phyloP scores from a whole-genome alignment of 2,797 vertebrate species.

The Ptychadena robeensis region DNA sequence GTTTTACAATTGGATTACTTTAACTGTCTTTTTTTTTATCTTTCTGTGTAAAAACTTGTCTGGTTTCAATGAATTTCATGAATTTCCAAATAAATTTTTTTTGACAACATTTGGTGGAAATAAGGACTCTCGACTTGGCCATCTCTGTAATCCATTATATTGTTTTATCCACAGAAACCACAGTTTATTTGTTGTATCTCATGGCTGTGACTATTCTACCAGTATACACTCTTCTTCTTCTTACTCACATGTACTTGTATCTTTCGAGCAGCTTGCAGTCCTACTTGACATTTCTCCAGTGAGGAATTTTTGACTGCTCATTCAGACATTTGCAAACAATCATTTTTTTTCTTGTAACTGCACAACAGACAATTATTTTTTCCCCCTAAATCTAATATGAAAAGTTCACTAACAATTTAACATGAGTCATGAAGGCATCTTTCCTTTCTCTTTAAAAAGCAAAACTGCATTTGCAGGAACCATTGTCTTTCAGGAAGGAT shows the following conservation, averaged over 20 bases:
- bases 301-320: conserved; percentile 19
- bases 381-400: conserved; percentile 71
- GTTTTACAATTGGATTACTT: too few species aligned
- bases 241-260: conserved; percentile 11
- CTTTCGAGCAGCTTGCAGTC: background rate
- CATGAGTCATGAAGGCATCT: conserved; percentile 69
- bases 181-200: background rate
- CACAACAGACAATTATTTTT: conserved; percentile 57
- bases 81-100: too few species aligned
- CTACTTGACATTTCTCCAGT: conserved; percentile 43
- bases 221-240: background rate
- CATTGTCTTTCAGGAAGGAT: conserved; percentile 68
- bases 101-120: too few species aligned
- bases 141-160: too few species aligned
- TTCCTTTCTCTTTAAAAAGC: conserved; percentile 65
- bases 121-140: too few species aligned
- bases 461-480: conserved; percentile 74
- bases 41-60: too few species aligned
- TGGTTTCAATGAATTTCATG: too few species aligned
- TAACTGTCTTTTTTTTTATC: too few species aligned
- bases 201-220: background rate
- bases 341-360: conserved; percentile 38
- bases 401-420: conserved; percentile 74
- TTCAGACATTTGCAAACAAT: conserved; percentile 31
- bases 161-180: too few species aligned